phyloP scores from a whole-genome alignment of 2,797 vertebrate genomes.

The Lepus oiostolus region DNA sequence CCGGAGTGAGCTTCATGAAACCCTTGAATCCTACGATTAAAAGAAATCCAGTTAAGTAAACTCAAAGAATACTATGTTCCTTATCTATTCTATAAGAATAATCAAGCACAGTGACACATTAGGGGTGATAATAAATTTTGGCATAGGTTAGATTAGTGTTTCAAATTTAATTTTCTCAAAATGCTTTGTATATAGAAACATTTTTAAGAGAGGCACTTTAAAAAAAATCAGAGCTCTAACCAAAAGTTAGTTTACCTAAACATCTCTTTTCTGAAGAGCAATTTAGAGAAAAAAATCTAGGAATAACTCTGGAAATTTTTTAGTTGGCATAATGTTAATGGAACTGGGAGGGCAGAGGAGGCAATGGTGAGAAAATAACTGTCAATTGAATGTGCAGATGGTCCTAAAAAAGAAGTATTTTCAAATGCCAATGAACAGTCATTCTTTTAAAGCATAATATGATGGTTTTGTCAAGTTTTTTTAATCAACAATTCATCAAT shows the following conservation, averaged over 20 bases:
- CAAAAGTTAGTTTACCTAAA: conserved; percentile 5
- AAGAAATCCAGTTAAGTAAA: neutral
- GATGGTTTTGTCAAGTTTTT: conserved; percentile 48
- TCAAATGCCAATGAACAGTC: conserved; percentile 53
- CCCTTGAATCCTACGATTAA: neutral
- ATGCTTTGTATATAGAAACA: neutral
- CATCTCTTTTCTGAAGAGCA: conserved; percentile 30
- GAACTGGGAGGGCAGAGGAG: conserved; percentile 41
- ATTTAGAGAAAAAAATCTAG: conserved; percentile 7
- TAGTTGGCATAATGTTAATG: conserved; percentile 47
- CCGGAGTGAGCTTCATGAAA: neutral
- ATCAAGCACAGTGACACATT: neutral
- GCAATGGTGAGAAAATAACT: conserved; percentile 54
- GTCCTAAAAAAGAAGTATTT: conserved; percentile 52
- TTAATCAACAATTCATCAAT: neutral
- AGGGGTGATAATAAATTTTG: neutral
- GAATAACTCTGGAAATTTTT: conserved; percentile 31
- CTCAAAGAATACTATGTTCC: neutral
- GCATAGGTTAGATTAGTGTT: conserved; percentile 30
- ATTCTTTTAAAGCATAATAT: conserved; percentile 56
- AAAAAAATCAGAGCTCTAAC: conserved; percentile 2
- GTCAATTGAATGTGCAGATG: conserved; percentile 45
- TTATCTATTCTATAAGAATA: neutral
- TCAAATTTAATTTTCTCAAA: conserved; percentile 36
- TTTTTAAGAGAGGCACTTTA: neutral